These are phyloP conservation scores for Ameiurus melas DNA, from an alignment of 2,113 vertebrate genomes.

Conservation along the genomic window DNA sequence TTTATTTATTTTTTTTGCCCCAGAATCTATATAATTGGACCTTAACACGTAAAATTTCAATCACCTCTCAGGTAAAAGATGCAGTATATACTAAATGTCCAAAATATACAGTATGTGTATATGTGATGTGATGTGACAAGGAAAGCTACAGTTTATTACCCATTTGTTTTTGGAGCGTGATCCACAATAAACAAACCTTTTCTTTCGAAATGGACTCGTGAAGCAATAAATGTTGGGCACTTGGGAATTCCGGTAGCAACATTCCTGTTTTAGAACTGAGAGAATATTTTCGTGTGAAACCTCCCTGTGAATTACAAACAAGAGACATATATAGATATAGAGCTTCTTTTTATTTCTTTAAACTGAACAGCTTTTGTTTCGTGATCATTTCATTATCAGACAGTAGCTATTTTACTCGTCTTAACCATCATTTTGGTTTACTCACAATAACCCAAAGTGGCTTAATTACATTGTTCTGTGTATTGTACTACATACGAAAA, in stretches of 20 bases:
- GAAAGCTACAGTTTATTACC: neutral
- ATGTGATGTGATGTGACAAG: neutral
- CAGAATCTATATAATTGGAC: neutral
- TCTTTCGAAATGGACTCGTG: constrained; percentile 90
- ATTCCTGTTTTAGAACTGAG: constrained; percentile 98
- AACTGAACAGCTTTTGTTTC: neutral
- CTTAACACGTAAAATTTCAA: neutral
- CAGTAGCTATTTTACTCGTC: neutral
- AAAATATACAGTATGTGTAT: neutral
- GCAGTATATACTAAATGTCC: neutral
- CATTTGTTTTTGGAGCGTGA: neutral
- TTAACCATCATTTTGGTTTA: neutral
- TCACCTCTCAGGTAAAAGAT: neutral
- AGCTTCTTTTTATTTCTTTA: neutral
- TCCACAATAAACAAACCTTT: constrained; percentile 76
- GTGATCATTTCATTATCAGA: neutral
- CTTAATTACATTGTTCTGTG: neutral
- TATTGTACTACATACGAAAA: neutral
- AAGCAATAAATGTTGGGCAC: constrained; percentile 89
- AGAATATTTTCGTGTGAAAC: constrained; percentile 97
- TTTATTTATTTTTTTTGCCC: too few species aligned
- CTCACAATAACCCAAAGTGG: neutral
- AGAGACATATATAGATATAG: neutral
- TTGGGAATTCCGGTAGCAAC: constrained; percentile 94
- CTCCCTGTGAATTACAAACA: constrained; percentile 76